Evolutionary conservation across 2,888 invertebrate genomes (phyloP), one percentile per base, ranked within the genome.

Genomic region (Drosophila anomelani): DNA sequence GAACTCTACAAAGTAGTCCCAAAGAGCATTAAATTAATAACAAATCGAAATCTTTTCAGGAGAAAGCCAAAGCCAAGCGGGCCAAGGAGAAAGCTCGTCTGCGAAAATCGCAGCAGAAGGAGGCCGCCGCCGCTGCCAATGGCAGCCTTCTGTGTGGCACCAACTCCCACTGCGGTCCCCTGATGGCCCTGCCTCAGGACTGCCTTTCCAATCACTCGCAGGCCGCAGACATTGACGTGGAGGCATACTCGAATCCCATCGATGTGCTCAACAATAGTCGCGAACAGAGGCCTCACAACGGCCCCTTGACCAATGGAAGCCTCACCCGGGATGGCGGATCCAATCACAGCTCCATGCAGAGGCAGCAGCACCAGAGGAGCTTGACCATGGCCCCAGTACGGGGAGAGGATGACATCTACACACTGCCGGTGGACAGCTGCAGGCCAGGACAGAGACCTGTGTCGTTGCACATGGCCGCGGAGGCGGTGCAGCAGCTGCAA

Each of bases 21-120:
- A 43, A n/a, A 7, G 13, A 29, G 29, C 29, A 61, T 1, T 4
- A 12, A 17, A 10, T 32, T 15, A 17, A 29, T 17, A 2, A 1
- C 13, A 15, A 53, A 36, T 13, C 34, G 4, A 2, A 9, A 15
- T 46, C n/a, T 12, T 70, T 77, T 1, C 91, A 95, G 93, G 96
- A 96, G 91, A 94, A 95, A 80, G 95, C 95, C 20, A 95, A 95
- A 91, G 94, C 95, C 2, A 94, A 94, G 83, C 93, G 95, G 75
- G 95, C 96, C 9, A 94, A 95, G 81, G 96, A 96, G 88, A 94
- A 95, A 80, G 96, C 96, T 15, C 94, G 95, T 66, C 94, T 94
- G 80, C 95, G 95, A 85, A 94, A 95, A 34, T 94, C 93, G 77
- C 93, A 93, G 75, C 92, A 91, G 29, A 91, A 90, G 54, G 92